These are phyloP conservation scores for Sapayoa aenigma DNA, from an alignment of 2,113 vertebrate genomes.

Conservation along the genomic window DNA sequence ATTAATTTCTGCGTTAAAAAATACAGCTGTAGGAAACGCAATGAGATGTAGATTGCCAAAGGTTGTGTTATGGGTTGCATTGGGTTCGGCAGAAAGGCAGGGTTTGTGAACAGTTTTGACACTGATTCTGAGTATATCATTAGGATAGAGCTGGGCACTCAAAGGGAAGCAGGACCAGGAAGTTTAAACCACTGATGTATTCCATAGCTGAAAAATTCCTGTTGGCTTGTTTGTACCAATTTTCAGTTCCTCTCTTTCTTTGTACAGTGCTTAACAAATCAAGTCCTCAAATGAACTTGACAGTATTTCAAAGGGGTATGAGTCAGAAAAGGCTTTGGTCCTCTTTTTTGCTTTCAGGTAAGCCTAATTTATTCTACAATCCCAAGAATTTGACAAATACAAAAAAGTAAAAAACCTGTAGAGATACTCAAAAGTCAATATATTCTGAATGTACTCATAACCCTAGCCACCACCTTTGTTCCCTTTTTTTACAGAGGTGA, in stretches of 20 bases:
- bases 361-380: not conserved
- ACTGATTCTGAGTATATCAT: not conserved
- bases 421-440: not conserved
- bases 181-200: not conserved
- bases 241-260: not conserved
- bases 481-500: not conserved
- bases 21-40: not conserved
- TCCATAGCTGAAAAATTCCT: not conserved
- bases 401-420: not conserved
- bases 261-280: not conserved
- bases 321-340: not conserved
- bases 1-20: not conserved
- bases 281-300: not conserved
- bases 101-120: not conserved
- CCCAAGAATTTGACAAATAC: not conserved
- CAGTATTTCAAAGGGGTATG: not conserved
- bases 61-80: rapidly evolving
- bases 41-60: not conserved
- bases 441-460: not conserved
- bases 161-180: not conserved
- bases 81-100: not conserved
- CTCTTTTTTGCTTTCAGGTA: not conserved
- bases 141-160: not conserved
- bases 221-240: not conserved
- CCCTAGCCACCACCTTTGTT: not conserved